These are phyloP conservation scores for Podilymbus podiceps DNA, from an alignment of 2,113 vertebrate species.

Conservation along the genomic window DNA sequence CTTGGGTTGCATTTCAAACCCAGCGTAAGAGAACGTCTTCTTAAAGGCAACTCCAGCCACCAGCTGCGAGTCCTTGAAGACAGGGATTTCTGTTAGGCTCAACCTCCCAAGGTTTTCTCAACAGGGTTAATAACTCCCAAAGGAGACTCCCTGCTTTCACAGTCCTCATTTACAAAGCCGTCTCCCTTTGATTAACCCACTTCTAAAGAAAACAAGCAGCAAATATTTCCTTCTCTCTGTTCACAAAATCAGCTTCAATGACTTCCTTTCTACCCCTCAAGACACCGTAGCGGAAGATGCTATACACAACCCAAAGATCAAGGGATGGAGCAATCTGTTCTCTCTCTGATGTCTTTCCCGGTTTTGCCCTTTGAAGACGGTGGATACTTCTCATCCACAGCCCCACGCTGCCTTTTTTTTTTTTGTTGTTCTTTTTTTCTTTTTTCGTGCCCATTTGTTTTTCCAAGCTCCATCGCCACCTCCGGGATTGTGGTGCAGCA, in stretches of 20 bases:
- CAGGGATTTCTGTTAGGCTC: neutral
- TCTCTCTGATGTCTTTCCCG: neutral
- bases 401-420: neutral
- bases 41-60: conserved; percentile 95
- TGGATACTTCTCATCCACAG: neutral
- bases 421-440: neutral
- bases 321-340: neutral
- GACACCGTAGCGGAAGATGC: fast-evolving
- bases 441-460: neutral
- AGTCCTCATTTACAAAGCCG: neutral
- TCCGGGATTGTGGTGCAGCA: neutral
- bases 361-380: neutral
- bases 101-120: neutral
- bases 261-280: neutral
- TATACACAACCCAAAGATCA: neutral
- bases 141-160: neutral
- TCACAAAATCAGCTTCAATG: neutral
- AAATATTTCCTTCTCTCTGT: neutral
- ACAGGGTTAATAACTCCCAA: neutral
- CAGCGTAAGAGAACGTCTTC: conserved; percentile 97
- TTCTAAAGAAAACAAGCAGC: neutral
- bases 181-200: neutral
- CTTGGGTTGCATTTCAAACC: conserved; percentile 99
- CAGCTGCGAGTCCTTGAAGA: conserved; percentile 87
- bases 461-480: neutral